Base-by-base conservation (phyloP, 2,888 invertebrate species). In the Drosophila antonietae region DNA sequence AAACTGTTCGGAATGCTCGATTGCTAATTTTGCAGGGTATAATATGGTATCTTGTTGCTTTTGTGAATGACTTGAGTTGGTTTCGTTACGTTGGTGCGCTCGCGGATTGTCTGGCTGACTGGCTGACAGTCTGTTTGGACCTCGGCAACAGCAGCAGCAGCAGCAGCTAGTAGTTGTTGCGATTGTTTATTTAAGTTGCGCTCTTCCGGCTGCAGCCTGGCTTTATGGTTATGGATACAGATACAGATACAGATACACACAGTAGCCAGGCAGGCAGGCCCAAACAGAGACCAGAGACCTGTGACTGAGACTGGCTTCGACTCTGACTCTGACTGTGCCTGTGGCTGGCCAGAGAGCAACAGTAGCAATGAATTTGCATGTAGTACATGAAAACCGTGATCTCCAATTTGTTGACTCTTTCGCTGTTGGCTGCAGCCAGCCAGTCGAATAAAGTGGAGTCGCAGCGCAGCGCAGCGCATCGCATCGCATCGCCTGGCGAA, bases 351-450 rank as follows among this genome's bases (percentile, higher is more conserved):
- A 69, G 71, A 69, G 74, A 77, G 79, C 88, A 83, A 90, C 92
- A 91, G 92, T 92, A 92, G 92, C 92, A 91, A 91, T 87, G 90
- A 90, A 91, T 91, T 91, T 91, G 90, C 92, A 91, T 92, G 92
- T 92, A 88, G 83, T 90, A 92, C 92, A 92, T 90, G 91, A 91
- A 92, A 92, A 91, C 92, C 92, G 92, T 92, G 92, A 92, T 92
- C 92, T 91, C 90, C 92, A 92, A 92, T 92, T 92, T 92, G 92
- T 92, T 91, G 68, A 61, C 71, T 69, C 15, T 15, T 31, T 37
- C 46, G 58, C 56, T 66, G 81, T 46, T 73, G 70, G 28, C 68
- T 73, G 43, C 61, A 57, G 57, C 65, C 2, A 20, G 20, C 20
- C 71, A 57, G 57, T 71, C 58, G 59, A 56, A 64, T 61, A 53